Conservation (phyloP, 2,797 vertebrate species). For the Lithobates pipiens region DNA sequence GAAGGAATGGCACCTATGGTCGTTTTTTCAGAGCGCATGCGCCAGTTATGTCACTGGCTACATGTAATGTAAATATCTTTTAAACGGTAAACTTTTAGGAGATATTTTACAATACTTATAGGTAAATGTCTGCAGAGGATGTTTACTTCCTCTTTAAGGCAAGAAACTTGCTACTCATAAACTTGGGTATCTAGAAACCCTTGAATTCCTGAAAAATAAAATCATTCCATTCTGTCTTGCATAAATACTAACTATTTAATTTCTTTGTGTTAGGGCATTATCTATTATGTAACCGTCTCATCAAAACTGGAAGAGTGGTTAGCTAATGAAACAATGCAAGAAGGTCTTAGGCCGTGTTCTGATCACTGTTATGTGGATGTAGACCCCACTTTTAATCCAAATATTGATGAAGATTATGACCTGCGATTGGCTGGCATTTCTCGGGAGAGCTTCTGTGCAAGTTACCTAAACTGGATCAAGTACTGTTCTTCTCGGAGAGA, state of each 20-base stretch:
- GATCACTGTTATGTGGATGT: slow-evolving; percentile 96
- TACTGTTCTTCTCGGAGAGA: slow-evolving; percentile 92
- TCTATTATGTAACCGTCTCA: slow-evolving; percentile 94
- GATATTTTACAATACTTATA: no score
- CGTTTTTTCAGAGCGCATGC: no score
- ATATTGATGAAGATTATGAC: slow-evolving; percentile 98
- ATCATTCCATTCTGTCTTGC: no score
- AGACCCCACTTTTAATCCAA: slow-evolving; percentile 97
- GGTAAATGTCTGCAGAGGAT: no score
- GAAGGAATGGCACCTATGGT: no score
- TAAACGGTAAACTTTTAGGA: no score
- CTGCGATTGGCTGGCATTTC: slow-evolving; percentile 95
- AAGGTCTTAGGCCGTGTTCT: slow-evolving; percentile 86
- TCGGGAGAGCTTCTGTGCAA: slow-evolving; percentile 93
- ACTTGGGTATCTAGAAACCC: no score
- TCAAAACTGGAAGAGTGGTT: slow-evolving; percentile 95
- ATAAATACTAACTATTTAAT: not conserved
- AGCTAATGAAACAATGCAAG: slow-evolving; percentile 93
- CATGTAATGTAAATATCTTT: no score
- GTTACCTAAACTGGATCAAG: slow-evolving; percentile 97
- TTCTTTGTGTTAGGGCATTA: slow-evolving; percentile 84
- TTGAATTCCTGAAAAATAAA: no score
- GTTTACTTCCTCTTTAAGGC: no score
- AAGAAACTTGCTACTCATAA: no score
- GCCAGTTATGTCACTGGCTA: no score